These are phyloP conservation scores for Encarsia formosa DNA, from an alignment of 2,888 invertebrate genomes.

Conservation along the genomic window DNA sequence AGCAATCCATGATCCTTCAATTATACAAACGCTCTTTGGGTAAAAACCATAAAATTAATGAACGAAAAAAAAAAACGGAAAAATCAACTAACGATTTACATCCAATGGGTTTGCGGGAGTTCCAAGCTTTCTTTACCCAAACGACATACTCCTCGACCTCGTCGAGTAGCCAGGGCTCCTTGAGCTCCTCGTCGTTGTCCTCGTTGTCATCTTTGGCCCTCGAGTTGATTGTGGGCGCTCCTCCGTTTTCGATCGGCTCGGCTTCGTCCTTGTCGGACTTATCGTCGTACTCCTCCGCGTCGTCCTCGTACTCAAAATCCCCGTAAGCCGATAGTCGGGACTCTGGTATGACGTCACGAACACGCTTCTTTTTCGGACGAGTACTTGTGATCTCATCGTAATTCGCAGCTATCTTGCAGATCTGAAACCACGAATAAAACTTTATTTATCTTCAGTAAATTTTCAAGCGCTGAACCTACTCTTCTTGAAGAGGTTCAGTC, in stretches of 20 bases:
- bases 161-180: slow-evolving; percentile 44
- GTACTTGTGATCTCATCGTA: slow-evolving; percentile 34
- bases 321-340: slow-evolving; percentile 61
- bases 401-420: slow-evolving; percentile 33
- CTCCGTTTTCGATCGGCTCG: neutral
- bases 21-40: too few species aligned
- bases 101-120: neutral
- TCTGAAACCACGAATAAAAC: too few species aligned
- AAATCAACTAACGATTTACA: slow-evolving; percentile 17
- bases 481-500: too few species aligned
- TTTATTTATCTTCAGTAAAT: too few species aligned
- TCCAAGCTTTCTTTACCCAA: slow-evolving; percentile 31
- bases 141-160: slow-evolving; percentile 44
- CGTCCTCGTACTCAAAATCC: slow-evolving; percentile 59
- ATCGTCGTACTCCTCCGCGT: slow-evolving; percentile 50
- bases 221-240: neutral
- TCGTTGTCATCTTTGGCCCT: neutral
- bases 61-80: neutral
- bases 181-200: neutral
- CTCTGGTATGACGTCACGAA: slow-evolving; percentile 63
- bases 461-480: too few species aligned
- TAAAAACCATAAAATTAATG: neutral
- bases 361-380: slow-evolving; percentile 47
- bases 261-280: slow-evolving; percentile 7
- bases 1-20: too few species aligned